A percentile compares a stretch with the other conserved stretches of the same genome.
These are phyloP conservation scores for Drosophila sucinea DNA, from an alignment of 1,140 invertebrate species.

Conservation along the genomic window DNA sequence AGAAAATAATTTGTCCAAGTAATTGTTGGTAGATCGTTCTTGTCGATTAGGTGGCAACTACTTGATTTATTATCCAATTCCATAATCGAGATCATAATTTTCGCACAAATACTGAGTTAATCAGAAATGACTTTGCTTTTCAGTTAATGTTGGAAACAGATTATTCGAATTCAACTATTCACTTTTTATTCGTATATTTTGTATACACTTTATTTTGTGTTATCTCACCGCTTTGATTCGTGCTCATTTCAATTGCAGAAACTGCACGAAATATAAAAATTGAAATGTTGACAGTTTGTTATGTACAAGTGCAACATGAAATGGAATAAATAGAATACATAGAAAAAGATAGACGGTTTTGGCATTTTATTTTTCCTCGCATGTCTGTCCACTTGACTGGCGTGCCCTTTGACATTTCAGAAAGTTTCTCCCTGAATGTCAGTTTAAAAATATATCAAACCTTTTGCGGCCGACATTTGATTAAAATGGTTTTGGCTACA, in stretches of 20 bases:
- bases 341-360: slow-evolving; percentile 7
- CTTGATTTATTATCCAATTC: no score
- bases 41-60: no score
- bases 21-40: no score
- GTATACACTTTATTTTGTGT: background rate
- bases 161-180: no score
- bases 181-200: background rate
- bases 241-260: slow-evolving; percentile 21
- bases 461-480: slow-evolving; percentile 19
- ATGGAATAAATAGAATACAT: background rate
- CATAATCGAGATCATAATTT: no score
- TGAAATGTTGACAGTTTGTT: slow-evolving; percentile 31
- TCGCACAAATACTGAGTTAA: no score
- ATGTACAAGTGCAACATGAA: background rate
- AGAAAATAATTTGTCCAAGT: no score
- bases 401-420: background rate
- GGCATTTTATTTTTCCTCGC: background rate
- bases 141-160: no score
- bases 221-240: background rate
- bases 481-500: slow-evolving; percentile 12
- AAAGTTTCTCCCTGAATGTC: background rate
- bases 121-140: no score
- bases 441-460: background rate
- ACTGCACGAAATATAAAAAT: slow-evolving; percentile 11
- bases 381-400: slow-evolving; percentile 7